phyloP scores from a whole-genome alignment of 2,113 vertebrate genomes.

The Chaetorhynchus papuensis region DNA sequence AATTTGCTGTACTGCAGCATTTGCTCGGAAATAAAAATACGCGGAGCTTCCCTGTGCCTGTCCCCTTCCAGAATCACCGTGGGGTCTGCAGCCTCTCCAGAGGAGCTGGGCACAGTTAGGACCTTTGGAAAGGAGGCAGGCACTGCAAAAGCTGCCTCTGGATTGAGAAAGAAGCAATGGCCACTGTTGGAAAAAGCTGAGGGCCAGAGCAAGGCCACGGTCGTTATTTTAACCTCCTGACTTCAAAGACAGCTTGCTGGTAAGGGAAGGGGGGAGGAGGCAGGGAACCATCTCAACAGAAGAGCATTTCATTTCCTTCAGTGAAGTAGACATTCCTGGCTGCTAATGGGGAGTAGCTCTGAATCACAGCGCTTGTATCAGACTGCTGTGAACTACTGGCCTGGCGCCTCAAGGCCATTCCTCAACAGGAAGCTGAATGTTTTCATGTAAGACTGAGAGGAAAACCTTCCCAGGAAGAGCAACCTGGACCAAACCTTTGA shows the following conservation, averaged over 20 bases:
- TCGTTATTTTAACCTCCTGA: slow-evolving; percentile 85
- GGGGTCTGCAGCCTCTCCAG: not conserved
- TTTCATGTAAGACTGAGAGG: slow-evolving; percentile 83
- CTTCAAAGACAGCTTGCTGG: slow-evolving; percentile 74
- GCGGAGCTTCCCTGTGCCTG: not conserved
- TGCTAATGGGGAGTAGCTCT: slow-evolving; percentile 76
- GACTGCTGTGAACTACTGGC: slow-evolving; percentile 75
- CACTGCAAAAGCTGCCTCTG: not conserved
- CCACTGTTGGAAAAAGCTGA: slow-evolving; percentile 60
- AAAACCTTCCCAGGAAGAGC: slow-evolving; percentile 86
- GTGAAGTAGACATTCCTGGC: slow-evolving; percentile 76
- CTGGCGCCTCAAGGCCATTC: slow-evolving; percentile 75
- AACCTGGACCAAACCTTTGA: slow-evolving; percentile 77
- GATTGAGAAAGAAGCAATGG: slow-evolving; percentile 56
- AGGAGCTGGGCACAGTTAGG: not conserved
- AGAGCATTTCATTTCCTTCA: slow-evolving; percentile 82
- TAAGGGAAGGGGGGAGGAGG: slow-evolving; percentile 32
- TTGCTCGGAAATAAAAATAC: not conserved
- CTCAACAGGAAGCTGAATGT: slow-evolving; percentile 81
- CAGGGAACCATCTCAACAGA: slow-evolving; percentile 75
- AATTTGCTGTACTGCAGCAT: not conserved
- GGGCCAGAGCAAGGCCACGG: slow-evolving; percentile 47
- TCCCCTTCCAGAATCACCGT: not conserved
- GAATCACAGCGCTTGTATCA: slow-evolving; percentile 81
- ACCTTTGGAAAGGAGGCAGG: not conserved